Evolutionary conservation across 2,797 vertebrate species (phyloP).

Genomic region (Sciurus carolinensis): DNA sequence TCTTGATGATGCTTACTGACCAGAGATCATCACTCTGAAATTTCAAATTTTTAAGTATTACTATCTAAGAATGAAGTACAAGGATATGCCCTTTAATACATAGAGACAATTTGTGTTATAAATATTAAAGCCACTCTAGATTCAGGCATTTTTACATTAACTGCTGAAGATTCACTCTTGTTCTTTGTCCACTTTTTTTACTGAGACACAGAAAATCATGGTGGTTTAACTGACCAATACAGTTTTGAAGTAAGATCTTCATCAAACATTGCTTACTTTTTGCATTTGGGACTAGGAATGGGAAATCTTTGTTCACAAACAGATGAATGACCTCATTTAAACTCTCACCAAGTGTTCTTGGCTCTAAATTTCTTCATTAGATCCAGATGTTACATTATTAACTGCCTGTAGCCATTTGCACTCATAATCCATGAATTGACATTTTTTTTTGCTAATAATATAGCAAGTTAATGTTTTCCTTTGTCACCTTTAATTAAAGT

Average conservation of each 20-base stretch:
- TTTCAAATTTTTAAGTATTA: background rate
- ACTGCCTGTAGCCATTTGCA: conserved; percentile 70
- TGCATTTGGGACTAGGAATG: conserved; percentile 50
- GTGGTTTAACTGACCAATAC: conserved; percentile 69
- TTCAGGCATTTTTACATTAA: background rate
- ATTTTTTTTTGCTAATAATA: conserved; percentile 79
- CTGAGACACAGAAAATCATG: background rate
- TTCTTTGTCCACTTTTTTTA: conserved; percentile 6
- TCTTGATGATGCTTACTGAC: background rate
- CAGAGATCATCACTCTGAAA: background rate
- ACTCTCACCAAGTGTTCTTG: conserved; percentile 66
- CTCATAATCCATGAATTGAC: conserved; percentile 64
- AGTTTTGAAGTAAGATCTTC: conserved; percentile 47
- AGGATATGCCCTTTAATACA: background rate
- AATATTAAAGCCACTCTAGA: background rate
- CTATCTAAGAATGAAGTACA: background rate
- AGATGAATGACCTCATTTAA: conserved; percentile 85
- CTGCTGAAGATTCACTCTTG: background rate
- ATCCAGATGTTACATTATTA: conserved; percentile 86
- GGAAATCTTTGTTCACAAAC: conserved; percentile 81
- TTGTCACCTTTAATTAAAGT: conserved; percentile 74
- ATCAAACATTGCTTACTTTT: conserved; percentile 74
- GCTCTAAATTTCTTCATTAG: conserved; percentile 84
- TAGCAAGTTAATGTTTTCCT: conserved; percentile 74
- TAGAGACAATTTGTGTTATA: background rate